These are phyloP conservation scores for Triplophysa dalaica DNA, from an alignment of 2,113 vertebrate genomes.

Conservation along the genomic window DNA sequence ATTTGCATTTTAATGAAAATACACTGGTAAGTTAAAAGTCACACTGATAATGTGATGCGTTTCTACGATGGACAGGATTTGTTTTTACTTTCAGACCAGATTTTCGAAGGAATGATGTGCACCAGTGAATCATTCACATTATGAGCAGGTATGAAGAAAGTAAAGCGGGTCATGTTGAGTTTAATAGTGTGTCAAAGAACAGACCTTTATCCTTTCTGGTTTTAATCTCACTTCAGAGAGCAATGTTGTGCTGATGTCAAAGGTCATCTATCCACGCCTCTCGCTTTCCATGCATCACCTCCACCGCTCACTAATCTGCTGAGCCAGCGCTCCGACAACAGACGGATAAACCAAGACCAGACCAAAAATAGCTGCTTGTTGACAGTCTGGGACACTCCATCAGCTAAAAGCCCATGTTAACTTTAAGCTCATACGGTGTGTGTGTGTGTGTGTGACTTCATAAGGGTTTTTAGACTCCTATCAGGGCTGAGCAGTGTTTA, in stretches of 20 bases:
- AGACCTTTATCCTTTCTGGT: neutral
- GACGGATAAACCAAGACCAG: constrained; percentile 46
- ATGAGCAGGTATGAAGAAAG: too few relatives aligned
- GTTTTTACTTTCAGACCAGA: too few relatives aligned
- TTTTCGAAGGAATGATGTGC: too few relatives aligned
- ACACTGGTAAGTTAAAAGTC: neutral
- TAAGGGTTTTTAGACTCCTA: constrained; percentile 52
- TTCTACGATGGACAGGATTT: too few relatives aligned
- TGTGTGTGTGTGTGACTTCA: constrained; percentile 3
- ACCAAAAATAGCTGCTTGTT: constrained; percentile 50
- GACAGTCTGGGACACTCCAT: constrained; percentile 51
- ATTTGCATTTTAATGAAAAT: constrained; percentile 18
- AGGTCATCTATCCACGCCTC: constrained; percentile 16
- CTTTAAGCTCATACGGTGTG: constrained; percentile 36
- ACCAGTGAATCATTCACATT: too few relatives aligned
- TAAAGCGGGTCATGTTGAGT: neutral
- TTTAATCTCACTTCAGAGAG: neutral
- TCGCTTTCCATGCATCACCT: neutral
- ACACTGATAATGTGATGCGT: neutral
- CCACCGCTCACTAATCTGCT: constrained; percentile 14
- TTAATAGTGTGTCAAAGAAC: neutral
- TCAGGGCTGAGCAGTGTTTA: constrained; percentile 24
- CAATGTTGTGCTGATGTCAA: neutral
- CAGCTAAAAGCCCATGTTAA: constrained; percentile 45
- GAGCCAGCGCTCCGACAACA: constrained; percentile 10